phyloP scores from a whole-genome alignment of 1,140 invertebrate species.

The Drosophila fuyamai region DNA sequence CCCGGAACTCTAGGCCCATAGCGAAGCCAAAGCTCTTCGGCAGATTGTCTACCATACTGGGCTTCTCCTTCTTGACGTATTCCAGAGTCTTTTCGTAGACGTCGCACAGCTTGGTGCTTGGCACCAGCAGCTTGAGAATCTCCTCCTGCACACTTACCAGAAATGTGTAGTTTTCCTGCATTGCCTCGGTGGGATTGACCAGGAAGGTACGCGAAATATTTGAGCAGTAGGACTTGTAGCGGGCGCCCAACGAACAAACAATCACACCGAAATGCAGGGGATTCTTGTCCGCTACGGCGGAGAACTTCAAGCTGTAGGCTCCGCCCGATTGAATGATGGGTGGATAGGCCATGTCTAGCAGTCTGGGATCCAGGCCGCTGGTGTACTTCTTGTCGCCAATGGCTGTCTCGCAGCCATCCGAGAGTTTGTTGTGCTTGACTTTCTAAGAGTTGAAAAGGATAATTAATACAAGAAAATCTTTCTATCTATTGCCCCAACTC shows the following conservation, averaged over 20 bases:
- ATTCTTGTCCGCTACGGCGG: constrained; percentile 96
- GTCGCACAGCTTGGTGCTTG: constrained; percentile 93
- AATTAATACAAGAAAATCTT: not conserved
- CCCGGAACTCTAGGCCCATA: constrained; percentile 99
- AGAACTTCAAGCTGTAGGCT: constrained; percentile 98
- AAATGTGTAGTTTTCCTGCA: constrained; percentile 97
- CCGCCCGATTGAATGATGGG: constrained; percentile 99
- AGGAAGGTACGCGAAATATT: constrained; percentile 99
- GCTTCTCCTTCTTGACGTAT: constrained; percentile 95
- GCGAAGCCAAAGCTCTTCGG: constrained; percentile 98
- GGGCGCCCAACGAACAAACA: constrained; percentile 96
- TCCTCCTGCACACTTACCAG: constrained; percentile 96
- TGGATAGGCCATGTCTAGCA: constrained; percentile 98
- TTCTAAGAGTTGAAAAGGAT: constrained; percentile 87
- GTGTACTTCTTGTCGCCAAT: constrained; percentile 98
- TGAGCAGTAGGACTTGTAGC: constrained; percentile 99
- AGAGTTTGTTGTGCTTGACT: constrained; percentile 96
- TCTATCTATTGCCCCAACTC: constrained; percentile 30
- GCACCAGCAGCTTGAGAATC: constrained; percentile 92
- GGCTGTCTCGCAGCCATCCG: constrained; percentile 97
- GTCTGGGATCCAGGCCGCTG: constrained; percentile 92
- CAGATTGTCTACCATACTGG: constrained; percentile 94
- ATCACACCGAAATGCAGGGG: constrained; percentile 98
- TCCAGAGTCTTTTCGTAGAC: constrained; percentile 95
- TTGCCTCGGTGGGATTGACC: constrained; percentile 94